A percentile compares a stretch with the other conserved stretches of the same genome.
phyloP scores from a whole-genome alignment of 2,113 vertebrate species.

The Poeciliopsis prolifica region DNA sequence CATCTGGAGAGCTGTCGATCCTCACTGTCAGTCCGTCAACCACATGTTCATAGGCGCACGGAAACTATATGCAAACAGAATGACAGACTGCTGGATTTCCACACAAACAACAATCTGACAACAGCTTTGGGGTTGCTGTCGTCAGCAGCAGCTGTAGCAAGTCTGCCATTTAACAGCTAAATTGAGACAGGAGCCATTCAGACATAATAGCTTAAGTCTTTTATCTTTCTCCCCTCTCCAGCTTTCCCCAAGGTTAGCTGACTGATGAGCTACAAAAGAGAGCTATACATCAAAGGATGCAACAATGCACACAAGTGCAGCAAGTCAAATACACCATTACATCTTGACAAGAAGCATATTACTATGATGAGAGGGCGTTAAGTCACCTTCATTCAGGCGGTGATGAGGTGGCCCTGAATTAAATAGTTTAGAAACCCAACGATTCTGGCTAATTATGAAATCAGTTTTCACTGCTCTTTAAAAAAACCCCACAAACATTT shows the following conservation, averaged over 20 bases:
- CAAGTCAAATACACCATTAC: conserved; percentile 63
- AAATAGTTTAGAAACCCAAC: conserved; percentile 26
- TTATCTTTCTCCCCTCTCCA: conserved; percentile 57
- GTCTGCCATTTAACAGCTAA: conserved; percentile 54
- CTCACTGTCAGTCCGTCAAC: conserved; percentile 15
- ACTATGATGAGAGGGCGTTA: conserved; percentile 26
- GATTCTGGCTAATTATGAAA: conserved; percentile 11
- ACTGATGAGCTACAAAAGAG: conserved; percentile 61
- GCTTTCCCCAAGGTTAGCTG: conserved; percentile 65
- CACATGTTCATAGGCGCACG: neutral
- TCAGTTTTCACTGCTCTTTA: neutral
- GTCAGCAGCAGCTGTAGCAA: conserved; percentile 44
- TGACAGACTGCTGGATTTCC: conserved; percentile 47
- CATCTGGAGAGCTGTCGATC: conserved; percentile 20
- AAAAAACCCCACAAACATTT: neutral
- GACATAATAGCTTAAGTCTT: conserved; percentile 63
- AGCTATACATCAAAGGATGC: conserved; percentile 66
- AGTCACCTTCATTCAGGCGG: conserved; percentile 57
- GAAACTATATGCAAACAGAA: conserved; percentile 18
- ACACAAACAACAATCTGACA: conserved; percentile 46
- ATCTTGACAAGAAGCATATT: conserved; percentile 56
- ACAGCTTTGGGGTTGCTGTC: conserved; percentile 35
- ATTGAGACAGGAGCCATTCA: conserved; percentile 67
- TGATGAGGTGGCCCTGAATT: conserved; percentile 27
- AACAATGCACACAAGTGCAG: conserved; percentile 39